Evolutionary conservation across 2,888 invertebrate genomes (phyloP).

Genomic region (Phymatocera aterrima): DNA sequence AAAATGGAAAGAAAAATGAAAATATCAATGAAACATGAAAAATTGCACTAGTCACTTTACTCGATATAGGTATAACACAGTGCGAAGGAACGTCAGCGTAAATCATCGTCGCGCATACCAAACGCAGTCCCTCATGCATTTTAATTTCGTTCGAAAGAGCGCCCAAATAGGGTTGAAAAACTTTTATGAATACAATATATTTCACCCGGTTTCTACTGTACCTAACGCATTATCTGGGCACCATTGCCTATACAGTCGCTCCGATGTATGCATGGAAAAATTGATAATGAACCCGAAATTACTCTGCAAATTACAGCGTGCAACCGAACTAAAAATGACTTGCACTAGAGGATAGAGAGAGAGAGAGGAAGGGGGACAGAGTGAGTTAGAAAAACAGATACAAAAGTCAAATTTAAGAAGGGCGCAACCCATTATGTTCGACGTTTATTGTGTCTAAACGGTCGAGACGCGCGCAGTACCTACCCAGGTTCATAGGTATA

Average conservation of each 20-base stretch:
- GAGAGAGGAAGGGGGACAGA: constrained; percentile 45
- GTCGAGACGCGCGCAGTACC: constrained; percentile 58
- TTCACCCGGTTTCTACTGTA: no score
- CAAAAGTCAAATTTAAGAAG: constrained; percentile 53
- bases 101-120: no score
- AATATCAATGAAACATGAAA: neutral
- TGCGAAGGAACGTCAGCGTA: no score
- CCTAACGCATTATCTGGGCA: no score
- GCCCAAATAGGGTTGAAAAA: neutral
- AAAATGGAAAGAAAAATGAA: neutral
- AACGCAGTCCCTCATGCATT: constrained; percentile 60
- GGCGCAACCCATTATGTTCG: constrained; percentile 67
- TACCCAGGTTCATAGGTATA: no score
- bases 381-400: neutral
- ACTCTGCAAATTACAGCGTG: constrained; percentile 53
- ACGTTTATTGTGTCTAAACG: constrained; percentile 73
- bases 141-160: constrained; percentile 56
- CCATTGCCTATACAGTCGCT: no score
- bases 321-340: constrained; percentile 65
- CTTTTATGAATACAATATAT: neutral
- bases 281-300: constrained; percentile 59
- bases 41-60: constrained; percentile 8
- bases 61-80: neutral
- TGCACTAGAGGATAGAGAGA: constrained; percentile 54
- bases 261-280: no score